phyloP scores from a whole-genome alignment of 2,797 vertebrate species.

The Lemur catta region DNA sequence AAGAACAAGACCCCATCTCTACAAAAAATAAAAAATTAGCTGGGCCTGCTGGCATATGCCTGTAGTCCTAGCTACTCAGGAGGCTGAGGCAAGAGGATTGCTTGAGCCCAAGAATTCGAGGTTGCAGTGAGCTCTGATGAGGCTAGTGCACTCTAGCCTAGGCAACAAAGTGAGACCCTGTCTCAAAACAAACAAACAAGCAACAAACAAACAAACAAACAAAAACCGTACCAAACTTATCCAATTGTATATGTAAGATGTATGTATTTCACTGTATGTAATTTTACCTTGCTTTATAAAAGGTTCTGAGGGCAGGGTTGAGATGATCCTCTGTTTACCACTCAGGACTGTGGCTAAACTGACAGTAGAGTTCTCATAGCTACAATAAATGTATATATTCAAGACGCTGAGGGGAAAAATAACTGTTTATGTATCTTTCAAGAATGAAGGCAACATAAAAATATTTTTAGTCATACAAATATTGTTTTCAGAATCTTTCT shows the following conservation, averaged over 20 bases:
- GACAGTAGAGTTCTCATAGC: neutral
- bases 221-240: neutral
- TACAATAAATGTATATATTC: neutral
- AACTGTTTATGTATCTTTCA: neutral
- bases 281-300: neutral
- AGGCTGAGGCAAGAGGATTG: neutral
- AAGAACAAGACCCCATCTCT: neutral
- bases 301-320: neutral
- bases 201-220: neutral
- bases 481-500: neutral
- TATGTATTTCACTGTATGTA: neutral
- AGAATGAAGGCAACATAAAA: neutral
- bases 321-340: neutral
- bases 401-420: neutral
- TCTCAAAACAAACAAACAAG: neutral
- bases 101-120: neutral
- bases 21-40: neutral
- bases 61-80: neutral
- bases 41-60: neutral
- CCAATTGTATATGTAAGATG: neutral
- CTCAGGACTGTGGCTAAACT: neutral
- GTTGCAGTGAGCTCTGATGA: neutral
- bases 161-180: neutral
- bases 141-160: neutral
- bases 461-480: neutral